Base-by-base conservation (phyloP, 2,797 vertebrate species). In the Clarias platycephalus region DNA sequence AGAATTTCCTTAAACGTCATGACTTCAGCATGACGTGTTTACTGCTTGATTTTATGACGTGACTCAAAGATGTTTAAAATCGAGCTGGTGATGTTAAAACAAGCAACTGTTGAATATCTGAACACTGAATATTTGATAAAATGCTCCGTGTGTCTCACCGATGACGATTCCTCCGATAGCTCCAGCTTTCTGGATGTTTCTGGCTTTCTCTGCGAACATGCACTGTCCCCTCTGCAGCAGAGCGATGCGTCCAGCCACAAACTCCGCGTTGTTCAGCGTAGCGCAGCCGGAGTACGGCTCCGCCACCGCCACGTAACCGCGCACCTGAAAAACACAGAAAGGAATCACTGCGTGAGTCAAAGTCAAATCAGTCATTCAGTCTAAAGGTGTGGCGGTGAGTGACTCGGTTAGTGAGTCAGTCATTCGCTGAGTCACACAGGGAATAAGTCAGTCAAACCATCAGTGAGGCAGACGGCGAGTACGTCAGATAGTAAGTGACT, bases 151-250 rank as follows among this genome's bases (percentile, higher is more conserved):
- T 83, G 80, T 88, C 95, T 96, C 94, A 99, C 98, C 98, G 16
- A 99, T 97, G 88, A 99, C 98, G 53, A 99, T 98, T 90, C 97
- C 98, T 2, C 97, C 98, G 6, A 98, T 97, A 81, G 97, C 98
- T 13, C 98, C 97, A 5, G 97, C 97, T 88, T 96, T 98, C 92
- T 98, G 97, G 91, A 99, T 95, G 90, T 99, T 96, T 13, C 98
- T 94, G 44, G 98, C 98, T 91, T 99, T 99, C 92, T 99, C 98
- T 28, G 98, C 98, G 89, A 99, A 99, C 98, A 99, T 99, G 87
- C 98, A 99, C 93, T 99, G 97, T 74, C 98, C 98, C 90, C 98
- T 95, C 86, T 99, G 97, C 86, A 99, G 95, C 88, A 99, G 89
- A 79, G 98, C 98, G 71, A 99, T 98, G 90, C 96, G 97, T 22